Conservation (phyloP, 2,797 vertebrate genomes). For the Clarias laeviceps region DNA sequence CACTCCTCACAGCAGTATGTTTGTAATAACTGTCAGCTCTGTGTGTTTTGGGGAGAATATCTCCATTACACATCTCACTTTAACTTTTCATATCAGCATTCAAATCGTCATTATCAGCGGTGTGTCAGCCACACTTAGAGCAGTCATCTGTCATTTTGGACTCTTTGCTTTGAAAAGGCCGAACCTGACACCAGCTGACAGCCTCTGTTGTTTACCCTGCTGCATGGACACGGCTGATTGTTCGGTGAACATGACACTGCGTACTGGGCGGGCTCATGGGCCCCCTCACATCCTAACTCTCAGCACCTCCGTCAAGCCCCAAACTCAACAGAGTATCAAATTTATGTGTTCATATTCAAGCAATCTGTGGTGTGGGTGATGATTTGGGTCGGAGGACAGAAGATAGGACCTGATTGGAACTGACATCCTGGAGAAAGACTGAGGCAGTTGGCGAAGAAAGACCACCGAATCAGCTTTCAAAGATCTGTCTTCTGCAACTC, state of each 20-base stretch:
- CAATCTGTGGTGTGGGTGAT: slow-evolving; percentile 52
- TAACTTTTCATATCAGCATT: slow-evolving; percentile 55
- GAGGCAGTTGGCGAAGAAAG: slow-evolving; percentile 50
- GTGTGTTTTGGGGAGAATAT: slow-evolving; percentile 54
- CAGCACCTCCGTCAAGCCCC: slow-evolving; percentile 55
- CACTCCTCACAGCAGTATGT: slow-evolving; percentile 50
- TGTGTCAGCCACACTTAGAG: slow-evolving; percentile 55
- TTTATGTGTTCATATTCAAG: slow-evolving; percentile 58
- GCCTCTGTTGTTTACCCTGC: slow-evolving; percentile 59
- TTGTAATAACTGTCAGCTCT: slow-evolving; percentile 51
- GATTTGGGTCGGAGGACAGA: slow-evolving; percentile 50
- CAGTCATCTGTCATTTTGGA: slow-evolving; percentile 60
- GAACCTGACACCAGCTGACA: slow-evolving; percentile 61
- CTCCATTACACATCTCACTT: slow-evolving; percentile 49
- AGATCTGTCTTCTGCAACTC: slow-evolving; percentile 65
- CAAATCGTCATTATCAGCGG: slow-evolving; percentile 56
- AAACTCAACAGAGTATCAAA: slow-evolving; percentile 60
- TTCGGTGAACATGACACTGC: slow-evolving; percentile 60
- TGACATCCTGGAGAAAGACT: slow-evolving; percentile 57
- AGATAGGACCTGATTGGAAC: slow-evolving; percentile 51
- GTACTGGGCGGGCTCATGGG: slow-evolving; percentile 55
- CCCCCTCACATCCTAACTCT: slow-evolving; percentile 55
- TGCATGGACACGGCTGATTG: slow-evolving; percentile 57
- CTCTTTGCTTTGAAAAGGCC: slow-evolving; percentile 55
- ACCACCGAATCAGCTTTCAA: slow-evolving; percentile 65